Base-by-base conservation (phyloP, 2,888 invertebrate species). In the Mesorhabditis belari region DNA sequence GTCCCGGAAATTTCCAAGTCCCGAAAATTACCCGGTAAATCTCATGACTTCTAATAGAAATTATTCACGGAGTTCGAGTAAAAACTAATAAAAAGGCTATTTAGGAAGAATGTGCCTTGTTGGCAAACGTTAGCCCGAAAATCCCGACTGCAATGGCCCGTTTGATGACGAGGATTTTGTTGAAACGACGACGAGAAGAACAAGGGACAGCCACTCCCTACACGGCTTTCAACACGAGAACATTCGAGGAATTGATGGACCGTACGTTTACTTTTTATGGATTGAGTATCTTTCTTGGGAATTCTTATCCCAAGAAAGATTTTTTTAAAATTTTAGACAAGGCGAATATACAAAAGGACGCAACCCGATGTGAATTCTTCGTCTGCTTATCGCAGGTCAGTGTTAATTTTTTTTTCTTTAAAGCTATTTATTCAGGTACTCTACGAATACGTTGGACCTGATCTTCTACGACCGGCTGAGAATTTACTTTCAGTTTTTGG, bases 71-170 rank as follows among this genome's bases (percentile, higher is more conserved):
- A n/a, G 44, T 12, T 17, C 17, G 44, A 44, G n/a, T 17, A 44
- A 44, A 44, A 17, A 12, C 12, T n/a, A 44, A 44, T 17, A n/a
- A 17, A 44, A 19, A 3, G 50, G 19, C 44, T 4, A 29, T 52
- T 29, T 17, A 61, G 61, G 21, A 24, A 9, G 61, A 61, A 28
- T 61, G 61, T 27, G 9, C 19, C 12, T 50, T 19, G 19, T 52
- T 61, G 51, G 52, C 52, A 9, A 12, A 12, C 4, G 52, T 52
- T 2, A 23, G 28, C 27, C 66, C 64, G 23, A n/a, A 55, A 29
- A 28, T 64, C 4, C 66, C 66, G 5, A 27, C n/a, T 24, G 59
- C 66, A 25, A 61, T 55, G n/a, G 60, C 62, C 27, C 61, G 66
- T 6, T 54, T 66, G 4, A 55, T 66, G 52, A 56, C 50, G 28